Conservation (phyloP, 30 jellyfish, hydroid and myxozoan genomes). For the Hydra vulgaris region DNA sequence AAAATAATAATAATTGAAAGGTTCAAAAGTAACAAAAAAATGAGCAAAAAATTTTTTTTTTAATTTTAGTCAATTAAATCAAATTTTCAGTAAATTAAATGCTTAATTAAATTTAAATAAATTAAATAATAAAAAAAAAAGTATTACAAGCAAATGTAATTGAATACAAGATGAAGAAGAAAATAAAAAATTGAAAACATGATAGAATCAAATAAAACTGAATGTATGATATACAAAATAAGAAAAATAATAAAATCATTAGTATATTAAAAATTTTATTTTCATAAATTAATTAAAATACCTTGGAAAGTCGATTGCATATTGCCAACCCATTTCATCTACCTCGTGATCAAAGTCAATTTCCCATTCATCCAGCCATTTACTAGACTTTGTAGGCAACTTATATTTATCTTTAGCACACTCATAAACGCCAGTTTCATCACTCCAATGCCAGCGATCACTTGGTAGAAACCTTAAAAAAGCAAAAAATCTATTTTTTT, state of each 20-base stretch:
- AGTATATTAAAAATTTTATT: background rate
- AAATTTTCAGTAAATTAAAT: no score
- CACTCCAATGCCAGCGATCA: constrained; percentile 93
- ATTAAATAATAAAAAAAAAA: no score
- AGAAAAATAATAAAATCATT: background rate
- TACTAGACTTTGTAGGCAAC: constrained; percentile 55
- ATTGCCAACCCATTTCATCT: constrained; percentile 94
- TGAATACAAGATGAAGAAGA: no score
- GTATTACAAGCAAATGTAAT: no score
- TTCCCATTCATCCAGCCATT: constrained; percentile 78
- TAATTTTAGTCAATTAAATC: no score
- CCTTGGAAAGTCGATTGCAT: constrained; percentile 96
- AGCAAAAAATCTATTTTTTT: background rate
- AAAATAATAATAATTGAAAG: no score
- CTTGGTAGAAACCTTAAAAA: constrained; percentile 65
- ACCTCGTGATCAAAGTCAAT: constrained; percentile 31
- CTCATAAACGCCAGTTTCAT: constrained; percentile 52
- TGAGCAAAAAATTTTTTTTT: no score
- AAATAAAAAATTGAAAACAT: no score
- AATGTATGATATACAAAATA: no score
- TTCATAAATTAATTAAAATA: background rate
- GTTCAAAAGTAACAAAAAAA: no score
- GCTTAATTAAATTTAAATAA: no score
- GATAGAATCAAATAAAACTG: no score
- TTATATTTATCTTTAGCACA: constrained; percentile 43